These are phyloP conservation scores for Dicrurus megarhynchus DNA, from an alignment of 2,113 vertebrate genomes.

Conservation along the genomic window DNA sequence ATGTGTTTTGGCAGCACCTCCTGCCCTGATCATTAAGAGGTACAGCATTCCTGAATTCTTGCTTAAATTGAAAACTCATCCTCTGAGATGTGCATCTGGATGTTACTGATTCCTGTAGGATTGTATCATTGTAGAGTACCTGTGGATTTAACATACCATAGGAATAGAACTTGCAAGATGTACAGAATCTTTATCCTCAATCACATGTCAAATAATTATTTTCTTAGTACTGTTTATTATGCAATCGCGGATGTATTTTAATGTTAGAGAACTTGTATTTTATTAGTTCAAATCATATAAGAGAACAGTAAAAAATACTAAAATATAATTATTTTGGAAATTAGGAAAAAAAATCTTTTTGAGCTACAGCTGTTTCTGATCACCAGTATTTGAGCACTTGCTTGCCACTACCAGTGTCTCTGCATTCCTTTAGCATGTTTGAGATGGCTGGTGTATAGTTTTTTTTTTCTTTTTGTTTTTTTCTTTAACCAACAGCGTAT, in stretches of 20 bases:
- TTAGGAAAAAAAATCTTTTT: background rate
- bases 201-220: conserved; percentile 59
- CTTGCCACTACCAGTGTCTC: background rate
- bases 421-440: background rate
- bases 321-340: conserved; percentile 31
- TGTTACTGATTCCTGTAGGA: conserved; percentile 41
- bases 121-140: conserved; percentile 35
- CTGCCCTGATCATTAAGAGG: background rate
- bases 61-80: conserved; percentile 39
- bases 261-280: conserved; percentile 45
- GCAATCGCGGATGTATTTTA: conserved; percentile 20
- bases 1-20: background rate
- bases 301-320: background rate
- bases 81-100: conserved; percentile 23
- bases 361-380: background rate
- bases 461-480: background rate
- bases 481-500: background rate
- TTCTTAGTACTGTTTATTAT: conserved; percentile 63
- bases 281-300: background rate
- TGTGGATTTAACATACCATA: conserved; percentile 30
- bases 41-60: conserved; percentile 45
- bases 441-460: background rate
- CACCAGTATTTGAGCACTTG: background rate
- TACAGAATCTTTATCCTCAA: conserved; percentile 21
- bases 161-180: conserved; percentile 14